Percentiles rank a stretch among this genome's conserved stretches.
These are phyloP conservation scores for Artemia sinica DNA, from an alignment of 2,888 invertebrate genomes.

Conservation along the genomic window DNA sequence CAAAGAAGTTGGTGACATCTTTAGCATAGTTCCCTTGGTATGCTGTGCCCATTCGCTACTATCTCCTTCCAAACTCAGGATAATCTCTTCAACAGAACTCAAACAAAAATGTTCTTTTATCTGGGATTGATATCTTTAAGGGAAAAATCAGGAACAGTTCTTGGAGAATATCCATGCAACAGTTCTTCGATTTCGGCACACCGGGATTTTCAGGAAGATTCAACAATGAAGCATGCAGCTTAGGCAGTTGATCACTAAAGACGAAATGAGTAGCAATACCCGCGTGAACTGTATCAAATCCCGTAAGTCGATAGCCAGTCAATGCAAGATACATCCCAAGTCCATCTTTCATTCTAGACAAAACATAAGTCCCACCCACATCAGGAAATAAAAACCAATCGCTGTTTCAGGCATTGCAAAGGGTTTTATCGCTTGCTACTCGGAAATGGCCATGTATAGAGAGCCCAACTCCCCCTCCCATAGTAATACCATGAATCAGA, in stretches of 20 bases:
- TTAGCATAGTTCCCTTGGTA: constrained; percentile 47
- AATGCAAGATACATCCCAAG: constrained; percentile 77
- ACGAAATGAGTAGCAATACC: constrained; percentile 86
- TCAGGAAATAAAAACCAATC: constrained; percentile 94
- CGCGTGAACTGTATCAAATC: constrained; percentile 62
- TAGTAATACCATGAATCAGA: constrained; percentile 81
- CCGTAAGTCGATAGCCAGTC: constrained; percentile 57
- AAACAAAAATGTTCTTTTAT: constrained; percentile 64
- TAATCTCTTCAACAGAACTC: constrained; percentile 57
- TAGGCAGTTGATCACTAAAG: constrained; percentile 43
- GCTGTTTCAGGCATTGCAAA: constrained; percentile 98
- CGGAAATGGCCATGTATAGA: constrained; percentile 85
- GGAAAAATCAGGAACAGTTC: constrained; percentile 28
- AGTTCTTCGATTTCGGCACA: constrained; percentile 37
- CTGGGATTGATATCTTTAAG: constrained; percentile 36
- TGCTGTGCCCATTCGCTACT: constrained; percentile 65
- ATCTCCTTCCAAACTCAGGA: constrained; percentile 51
- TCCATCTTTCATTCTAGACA: constrained; percentile 65
- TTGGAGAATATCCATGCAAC: constrained; percentile 41
- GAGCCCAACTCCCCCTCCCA: constrained; percentile 92
- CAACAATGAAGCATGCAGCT: constrained; percentile 44
- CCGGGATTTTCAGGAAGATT: constrained; percentile 35
- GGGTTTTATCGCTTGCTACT: constrained; percentile 79
- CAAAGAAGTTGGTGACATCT: constrained; percentile 81
- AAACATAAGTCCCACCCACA: constrained; percentile 82